These are phyloP conservation scores for Rhineura floridana DNA, from an alignment of 2,113 vertebrate genomes.

Conservation along the genomic window DNA sequence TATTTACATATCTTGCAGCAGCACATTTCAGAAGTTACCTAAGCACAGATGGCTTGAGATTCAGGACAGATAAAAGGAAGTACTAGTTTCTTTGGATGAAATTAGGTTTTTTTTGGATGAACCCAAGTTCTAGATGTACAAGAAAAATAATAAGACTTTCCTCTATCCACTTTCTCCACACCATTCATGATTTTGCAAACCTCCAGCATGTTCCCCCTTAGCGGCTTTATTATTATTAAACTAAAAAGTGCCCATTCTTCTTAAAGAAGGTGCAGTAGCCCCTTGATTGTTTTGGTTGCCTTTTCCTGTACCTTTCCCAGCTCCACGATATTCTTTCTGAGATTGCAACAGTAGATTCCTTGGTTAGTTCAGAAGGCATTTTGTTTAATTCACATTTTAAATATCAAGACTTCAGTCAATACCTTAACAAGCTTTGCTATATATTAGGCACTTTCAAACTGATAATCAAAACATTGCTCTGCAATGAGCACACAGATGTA, in stretches of 20 bases:
- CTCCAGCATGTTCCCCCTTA: background rate
- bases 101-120: background rate
- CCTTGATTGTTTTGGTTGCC: too few species aligned
- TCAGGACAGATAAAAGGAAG: too few species aligned
- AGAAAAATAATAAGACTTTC: background rate
- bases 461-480: constrained; percentile 56
- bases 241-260: background rate
- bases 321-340: too few species aligned
- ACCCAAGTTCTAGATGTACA: background rate
- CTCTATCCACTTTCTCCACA: background rate
- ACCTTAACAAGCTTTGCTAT: constrained; percentile 49
- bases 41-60: too few species aligned
- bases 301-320: too few species aligned
- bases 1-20: background rate
- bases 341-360: accelerated
- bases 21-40: background rate
- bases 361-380: constrained; percentile 54
- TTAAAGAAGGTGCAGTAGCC: too few species aligned
- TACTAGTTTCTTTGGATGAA: too few species aligned
- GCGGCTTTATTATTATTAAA: background rate
- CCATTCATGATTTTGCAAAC: background rate
- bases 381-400: constrained; percentile 61
- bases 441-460: constrained; percentile 46
- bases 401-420: constrained; percentile 49
- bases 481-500: constrained; percentile 62